Percentiles rank a stretch among this genome's conserved stretches.
Evolutionary conservation across 2,888 invertebrate genomes (phyloP).

Genomic region (Archips xylosteana): DNA sequence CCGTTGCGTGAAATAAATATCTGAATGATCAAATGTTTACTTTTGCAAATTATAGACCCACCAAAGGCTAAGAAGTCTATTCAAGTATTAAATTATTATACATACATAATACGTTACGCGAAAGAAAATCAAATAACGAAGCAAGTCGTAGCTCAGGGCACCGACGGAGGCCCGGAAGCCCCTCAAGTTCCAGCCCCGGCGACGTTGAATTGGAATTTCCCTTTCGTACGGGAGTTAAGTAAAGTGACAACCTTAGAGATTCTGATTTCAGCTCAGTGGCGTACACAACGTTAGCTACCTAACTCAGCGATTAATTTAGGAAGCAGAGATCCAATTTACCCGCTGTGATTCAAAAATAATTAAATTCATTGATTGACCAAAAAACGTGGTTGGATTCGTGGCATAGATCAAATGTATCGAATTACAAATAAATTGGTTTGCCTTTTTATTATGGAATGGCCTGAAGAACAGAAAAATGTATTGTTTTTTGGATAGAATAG

Average conservation of each 20-base stretch:
- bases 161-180: conserved; percentile 10
- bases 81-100: not conserved
- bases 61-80: too few species aligned
- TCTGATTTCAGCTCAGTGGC: not conserved
- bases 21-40: too few species aligned
- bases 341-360: conserved; percentile 27
- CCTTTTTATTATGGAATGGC: not conserved
- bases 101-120: not conserved
- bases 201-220: conserved; percentile 19
- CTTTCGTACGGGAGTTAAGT: conserved; percentile 1
- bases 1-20: too few species aligned
- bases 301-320: conserved; percentile 9
- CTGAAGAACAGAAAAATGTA: too few species aligned
- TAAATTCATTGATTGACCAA: conserved; percentile 34
- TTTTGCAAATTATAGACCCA: too few species aligned
- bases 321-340: conserved; percentile 17
- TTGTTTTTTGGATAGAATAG: too few species aligned
- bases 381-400: conserved; percentile 28
- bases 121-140: not conserved
- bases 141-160: not conserved
- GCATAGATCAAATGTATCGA: not conserved
- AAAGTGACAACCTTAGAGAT: conserved; percentile 3
- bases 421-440: not conserved
- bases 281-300: not conserved
- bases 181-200: not conserved